Base-by-base conservation (phyloP, 2,888 invertebrate species). In the Clusia tigrina region DNA sequence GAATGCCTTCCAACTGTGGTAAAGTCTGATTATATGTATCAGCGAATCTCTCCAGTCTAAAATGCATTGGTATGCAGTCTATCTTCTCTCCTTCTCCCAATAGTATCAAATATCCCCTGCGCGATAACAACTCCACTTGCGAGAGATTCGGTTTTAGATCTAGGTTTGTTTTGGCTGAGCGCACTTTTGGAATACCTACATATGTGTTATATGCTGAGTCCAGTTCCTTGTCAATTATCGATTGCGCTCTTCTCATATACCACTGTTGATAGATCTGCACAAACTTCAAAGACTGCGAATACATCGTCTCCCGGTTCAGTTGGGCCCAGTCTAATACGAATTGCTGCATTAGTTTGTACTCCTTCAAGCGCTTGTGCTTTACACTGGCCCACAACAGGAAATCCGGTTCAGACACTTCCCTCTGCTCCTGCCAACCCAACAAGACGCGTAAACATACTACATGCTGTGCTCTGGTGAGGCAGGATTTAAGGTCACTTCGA, bases 151-250 rank as follows among this genome's bases (percentile, higher is more conserved):
- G 74, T 1, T 25, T 48, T 0, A 64, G 56, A 1, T 64, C 62
- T 24, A 69, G 69, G 0, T 63, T 18, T 20, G 63, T 67, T 1
- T 70, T 74, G 60, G 74, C 78, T 2, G 69, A 60, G 0, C 63
- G 51, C 2, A 81, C 65, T n/a, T 74, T 71, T 1, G 81, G 81
- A 1, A 81, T 59, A 0, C 83, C 83, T 0, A 72, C 69, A 23
- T 73, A 62, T 2, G 80, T 78, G 17, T 71, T 66, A 37, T 76
- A 81, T 2, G 61, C 56, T 1, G 53, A 58, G 18, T 73, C 64
- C 1, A 62, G 57, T 9, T 73, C 46, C 1, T 51, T 57, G 0
- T 59, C 22, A n/a, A 71, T 32, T 1, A 78, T 26, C 2, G 56
- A 24, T 2, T 65, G 17, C 1, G 67, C 18, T 24, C 62, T 62